A percentile compares a stretch with the other conserved stretches of the same genome.
phyloP scores from a whole-genome alignment of 1,140 invertebrate genomes.

The Drosophila leontia region DNA sequence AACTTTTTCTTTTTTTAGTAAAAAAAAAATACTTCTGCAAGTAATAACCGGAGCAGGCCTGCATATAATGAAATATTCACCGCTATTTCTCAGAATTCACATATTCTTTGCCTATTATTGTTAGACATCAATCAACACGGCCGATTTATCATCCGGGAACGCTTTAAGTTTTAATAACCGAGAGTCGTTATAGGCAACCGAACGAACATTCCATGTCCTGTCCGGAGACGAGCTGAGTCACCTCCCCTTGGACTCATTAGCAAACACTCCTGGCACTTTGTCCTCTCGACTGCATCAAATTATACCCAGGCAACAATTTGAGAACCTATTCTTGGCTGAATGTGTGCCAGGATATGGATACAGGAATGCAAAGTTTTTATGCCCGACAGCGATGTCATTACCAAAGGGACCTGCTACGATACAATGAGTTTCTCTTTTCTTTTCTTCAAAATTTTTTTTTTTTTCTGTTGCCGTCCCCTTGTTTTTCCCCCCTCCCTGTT shows the following conservation, averaged over 20 bases:
- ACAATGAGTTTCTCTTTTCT: conserved; percentile 44
- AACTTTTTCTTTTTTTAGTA: background rate
- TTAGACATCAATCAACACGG: conserved; percentile 47
- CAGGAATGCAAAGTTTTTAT: conserved; percentile 58
- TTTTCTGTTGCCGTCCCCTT: background rate
- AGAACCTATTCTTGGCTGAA: conserved; percentile 37
- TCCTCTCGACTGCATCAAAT: conserved; percentile 53
- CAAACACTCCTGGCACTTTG: conserved; percentile 34
- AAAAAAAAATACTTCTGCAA: background rate
- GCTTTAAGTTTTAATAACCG: conserved; percentile 68
- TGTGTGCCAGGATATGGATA: conserved; percentile 36
- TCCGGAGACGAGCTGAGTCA: conserved; percentile 3
- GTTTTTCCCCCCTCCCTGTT: conserved; percentile 17
- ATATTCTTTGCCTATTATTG: background rate
- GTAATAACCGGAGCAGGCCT: background rate
- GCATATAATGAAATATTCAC: conserved; percentile 1
- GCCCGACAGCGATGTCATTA: conserved; percentile 72
- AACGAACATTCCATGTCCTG: conserved; percentile 18
- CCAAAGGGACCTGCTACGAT: conserved; percentile 34
- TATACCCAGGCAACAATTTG: conserved; percentile 62
- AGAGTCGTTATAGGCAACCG: conserved; percentile 46
- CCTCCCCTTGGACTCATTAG: conserved; percentile 64
- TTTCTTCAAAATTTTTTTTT: conserved; percentile 4
- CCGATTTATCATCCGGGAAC: conserved; percentile 56
- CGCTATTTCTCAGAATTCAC: conserved; percentile 6